Conservation (phyloP, 2,888 invertebrate genomes). For the Gymnoscelis rufifasciata region DNA sequence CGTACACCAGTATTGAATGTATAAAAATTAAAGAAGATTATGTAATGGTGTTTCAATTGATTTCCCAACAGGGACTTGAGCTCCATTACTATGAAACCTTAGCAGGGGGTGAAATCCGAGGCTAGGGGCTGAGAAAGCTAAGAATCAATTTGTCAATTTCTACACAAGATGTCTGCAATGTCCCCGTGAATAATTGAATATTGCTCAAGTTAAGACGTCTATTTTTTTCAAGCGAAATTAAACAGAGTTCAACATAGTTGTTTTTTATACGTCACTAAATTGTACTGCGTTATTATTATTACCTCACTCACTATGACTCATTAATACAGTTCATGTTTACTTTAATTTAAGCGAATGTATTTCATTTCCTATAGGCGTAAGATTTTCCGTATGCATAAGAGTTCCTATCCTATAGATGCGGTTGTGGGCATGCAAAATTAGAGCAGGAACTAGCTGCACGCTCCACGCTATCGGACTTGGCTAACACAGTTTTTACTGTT, state of each 20-base stretch:
- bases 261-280: not conserved
- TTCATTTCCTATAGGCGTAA: constrained; percentile 26
- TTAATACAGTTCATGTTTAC: not conserved
- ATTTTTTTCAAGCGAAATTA: constrained; percentile 8
- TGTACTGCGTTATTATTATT: constrained; percentile 3
- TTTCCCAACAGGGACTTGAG: no score
- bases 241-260: constrained; percentile 8
- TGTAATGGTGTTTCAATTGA: no score
- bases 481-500: constrained; percentile 28
- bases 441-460: constrained; percentile 46
- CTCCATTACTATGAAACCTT: no score
- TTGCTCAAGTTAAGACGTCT: constrained; percentile 34
- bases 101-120: no score
- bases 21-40: not conserved
- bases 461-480: constrained; percentile 53
- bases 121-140: no score
- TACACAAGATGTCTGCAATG: constrained; percentile 39
- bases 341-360: constrained; percentile 11
- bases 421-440: constrained; percentile 41
- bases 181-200: constrained; percentile 40
- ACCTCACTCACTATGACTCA: constrained; percentile 1
- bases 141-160: constrained; percentile 27
- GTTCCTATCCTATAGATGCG: constrained; percentile 32
- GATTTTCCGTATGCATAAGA: no score
- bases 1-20: constrained; percentile 11